phyloP scores from a whole-genome alignment of 2,888 invertebrate species.

The Lacanobia wlatinum region DNA sequence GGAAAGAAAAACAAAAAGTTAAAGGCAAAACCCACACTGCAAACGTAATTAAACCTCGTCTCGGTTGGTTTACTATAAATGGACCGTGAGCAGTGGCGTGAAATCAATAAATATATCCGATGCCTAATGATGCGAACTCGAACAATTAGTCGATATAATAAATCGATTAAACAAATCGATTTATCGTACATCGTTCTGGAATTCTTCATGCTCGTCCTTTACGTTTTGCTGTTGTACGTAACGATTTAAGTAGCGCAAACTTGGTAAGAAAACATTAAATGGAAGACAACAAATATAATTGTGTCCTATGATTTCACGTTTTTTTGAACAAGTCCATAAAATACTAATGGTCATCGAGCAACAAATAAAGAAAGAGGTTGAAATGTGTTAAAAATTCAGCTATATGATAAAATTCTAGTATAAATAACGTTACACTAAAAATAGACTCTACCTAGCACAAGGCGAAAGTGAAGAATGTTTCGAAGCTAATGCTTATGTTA shows the following conservation, averaged over 20 bases:
- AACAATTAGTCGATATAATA: slow-evolving; percentile 66
- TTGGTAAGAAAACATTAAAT: background rate
- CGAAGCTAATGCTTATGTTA: background rate
- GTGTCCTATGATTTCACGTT: background rate
- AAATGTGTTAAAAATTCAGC: background rate
- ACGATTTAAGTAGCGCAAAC: slow-evolving; percentile 29
- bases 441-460: background rate
- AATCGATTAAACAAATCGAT: slow-evolving; percentile 66
- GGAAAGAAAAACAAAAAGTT: slow-evolving; percentile 30
- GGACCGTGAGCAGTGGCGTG: slow-evolving; percentile 71
- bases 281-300: background rate
- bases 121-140: slow-evolving; percentile 65
- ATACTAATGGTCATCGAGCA: background rate
- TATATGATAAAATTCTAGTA: background rate
- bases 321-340: background rate
- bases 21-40: slow-evolving; percentile 49
- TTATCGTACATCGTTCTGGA: slow-evolving; percentile 48
- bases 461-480: slow-evolving; percentile 44
- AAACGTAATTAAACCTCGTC: slow-evolving; percentile 59
- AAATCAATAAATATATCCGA: slow-evolving; percentile 75
- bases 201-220: slow-evolving; percentile 47
- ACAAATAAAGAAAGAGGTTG: background rate
- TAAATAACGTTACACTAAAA: slow-evolving; percentile 28
- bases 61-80: slow-evolving; percentile 66
- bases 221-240: slow-evolving; percentile 26